Evolutionary conservation across 2,113 vertebrate species (phyloP).

Genomic region (Acrocephalus kingi): DNA sequence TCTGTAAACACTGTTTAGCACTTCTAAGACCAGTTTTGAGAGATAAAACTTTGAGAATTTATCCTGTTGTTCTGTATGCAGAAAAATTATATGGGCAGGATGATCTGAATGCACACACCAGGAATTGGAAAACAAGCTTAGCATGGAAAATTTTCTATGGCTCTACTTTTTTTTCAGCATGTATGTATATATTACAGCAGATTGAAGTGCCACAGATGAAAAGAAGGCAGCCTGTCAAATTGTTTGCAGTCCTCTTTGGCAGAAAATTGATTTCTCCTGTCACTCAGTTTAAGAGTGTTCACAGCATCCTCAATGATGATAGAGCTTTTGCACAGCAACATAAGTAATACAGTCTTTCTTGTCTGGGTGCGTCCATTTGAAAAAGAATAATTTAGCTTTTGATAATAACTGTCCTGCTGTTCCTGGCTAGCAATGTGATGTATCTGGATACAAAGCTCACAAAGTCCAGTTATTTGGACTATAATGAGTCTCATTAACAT

Average conservation of each 20-base stretch:
- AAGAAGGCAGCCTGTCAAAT: background rate
- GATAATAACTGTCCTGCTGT: background rate
- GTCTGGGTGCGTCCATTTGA: background rate
- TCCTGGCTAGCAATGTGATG: background rate
- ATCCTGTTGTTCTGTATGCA: background rate
- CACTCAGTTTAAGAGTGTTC: background rate
- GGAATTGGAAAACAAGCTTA: background rate
- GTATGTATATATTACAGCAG: background rate
- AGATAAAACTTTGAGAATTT: background rate
- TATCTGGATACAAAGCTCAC: background rate
- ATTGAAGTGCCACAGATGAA: background rate
- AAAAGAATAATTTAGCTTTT: background rate
- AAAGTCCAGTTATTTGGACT: background rate
- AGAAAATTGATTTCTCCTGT: constrained; percentile 19
- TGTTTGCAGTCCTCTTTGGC: background rate
- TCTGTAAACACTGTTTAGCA: background rate
- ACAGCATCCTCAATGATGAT: background rate
- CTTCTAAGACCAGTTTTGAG: background rate
- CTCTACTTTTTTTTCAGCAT: background rate
- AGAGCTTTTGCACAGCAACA: background rate
- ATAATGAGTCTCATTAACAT: background rate
- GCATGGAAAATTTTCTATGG: background rate
- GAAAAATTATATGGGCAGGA: background rate
- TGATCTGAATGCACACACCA: background rate
- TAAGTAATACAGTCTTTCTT: background rate